Evolutionary conservation across 2,113 vertebrate genomes (phyloP).

Genomic region (Psephotus haematonotus): DNA sequence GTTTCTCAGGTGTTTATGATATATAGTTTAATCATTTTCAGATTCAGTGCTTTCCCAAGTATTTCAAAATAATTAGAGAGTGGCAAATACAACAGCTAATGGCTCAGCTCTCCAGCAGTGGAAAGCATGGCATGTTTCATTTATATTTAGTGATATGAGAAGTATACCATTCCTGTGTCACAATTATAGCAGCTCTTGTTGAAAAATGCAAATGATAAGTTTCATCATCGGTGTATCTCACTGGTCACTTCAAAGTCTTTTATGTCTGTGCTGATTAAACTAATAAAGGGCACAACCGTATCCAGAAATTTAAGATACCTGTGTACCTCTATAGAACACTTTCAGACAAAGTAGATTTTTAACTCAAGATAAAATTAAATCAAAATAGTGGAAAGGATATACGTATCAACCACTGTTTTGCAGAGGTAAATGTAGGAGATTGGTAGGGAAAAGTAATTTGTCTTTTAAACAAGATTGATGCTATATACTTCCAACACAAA

Average conservation of each 20-base stretch:
- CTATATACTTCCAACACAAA: not conserved
- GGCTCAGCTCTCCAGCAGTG: not conserved
- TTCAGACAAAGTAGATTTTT: not conserved
- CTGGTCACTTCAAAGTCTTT: not conserved
- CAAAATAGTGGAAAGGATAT: not conserved
- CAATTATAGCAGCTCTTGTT: not conserved
- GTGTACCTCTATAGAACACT: not conserved
- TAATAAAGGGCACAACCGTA: not conserved
- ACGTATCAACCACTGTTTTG: not conserved
- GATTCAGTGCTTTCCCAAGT: not conserved
- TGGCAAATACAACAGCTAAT: not conserved
- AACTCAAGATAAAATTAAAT: conserved; percentile 1
- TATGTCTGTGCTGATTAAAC: not conserved
- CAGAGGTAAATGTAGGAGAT: not conserved
- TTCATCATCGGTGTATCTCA: not conserved
- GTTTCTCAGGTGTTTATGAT: not conserved
- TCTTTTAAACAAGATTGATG: not conserved
- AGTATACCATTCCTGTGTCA: not conserved
- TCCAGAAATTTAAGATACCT: not conserved
- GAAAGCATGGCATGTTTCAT: not conserved
- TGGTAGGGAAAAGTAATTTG: not conserved
- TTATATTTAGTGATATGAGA: not conserved
- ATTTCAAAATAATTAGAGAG: not conserved
- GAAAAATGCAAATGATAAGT: not conserved
- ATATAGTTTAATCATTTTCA: not conserved